These are phyloP conservation scores for Epistrophella euchroma DNA, from an alignment of 2,888 invertebrate genomes.

Conservation along the genomic window DNA sequence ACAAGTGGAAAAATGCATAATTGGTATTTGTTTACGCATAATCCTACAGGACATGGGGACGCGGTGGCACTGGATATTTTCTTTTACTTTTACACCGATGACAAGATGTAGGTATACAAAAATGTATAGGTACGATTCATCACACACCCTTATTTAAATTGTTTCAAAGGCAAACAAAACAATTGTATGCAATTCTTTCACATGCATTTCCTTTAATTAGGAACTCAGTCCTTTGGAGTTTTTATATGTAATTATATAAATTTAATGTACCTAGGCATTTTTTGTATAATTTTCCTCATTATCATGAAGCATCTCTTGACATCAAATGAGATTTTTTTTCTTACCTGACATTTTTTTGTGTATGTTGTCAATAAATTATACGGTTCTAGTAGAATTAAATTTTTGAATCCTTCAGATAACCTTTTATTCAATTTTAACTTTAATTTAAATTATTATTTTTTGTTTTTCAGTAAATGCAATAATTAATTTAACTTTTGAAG, in stretches of 20 bases:
- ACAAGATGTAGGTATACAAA: constrained; percentile 15
- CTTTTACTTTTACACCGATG: constrained; percentile 25
- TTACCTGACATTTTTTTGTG: constrained; percentile 68
- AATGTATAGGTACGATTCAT: constrained; percentile 17
- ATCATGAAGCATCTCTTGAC: constrained; percentile 30
- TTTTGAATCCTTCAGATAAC: background rate
- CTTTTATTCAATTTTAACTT: background rate
- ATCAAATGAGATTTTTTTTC: constrained; percentile 31
- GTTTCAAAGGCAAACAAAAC: constrained; percentile 34
- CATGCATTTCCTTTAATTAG: constrained; percentile 34
- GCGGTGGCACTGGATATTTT: background rate
- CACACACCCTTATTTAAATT: constrained; percentile 52
- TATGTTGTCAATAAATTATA: background rate
- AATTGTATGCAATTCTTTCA: constrained; percentile 42
- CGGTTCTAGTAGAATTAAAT: background rate
- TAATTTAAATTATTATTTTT: background rate
- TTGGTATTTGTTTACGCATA: constrained; percentile 65
- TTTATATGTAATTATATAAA: background rate
- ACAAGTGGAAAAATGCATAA: constrained; percentile 63
- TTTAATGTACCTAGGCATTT: background rate
- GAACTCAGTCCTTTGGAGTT: background rate
- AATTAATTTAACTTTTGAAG: constrained; percentile 14
- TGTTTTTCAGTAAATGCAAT: background rate
- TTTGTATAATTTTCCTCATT: constrained; percentile 34
- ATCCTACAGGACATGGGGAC: constrained; percentile 31